Base-by-base conservation (phyloP, 2,113 vertebrate genomes). In the Myxocyprinus asiaticus region DNA sequence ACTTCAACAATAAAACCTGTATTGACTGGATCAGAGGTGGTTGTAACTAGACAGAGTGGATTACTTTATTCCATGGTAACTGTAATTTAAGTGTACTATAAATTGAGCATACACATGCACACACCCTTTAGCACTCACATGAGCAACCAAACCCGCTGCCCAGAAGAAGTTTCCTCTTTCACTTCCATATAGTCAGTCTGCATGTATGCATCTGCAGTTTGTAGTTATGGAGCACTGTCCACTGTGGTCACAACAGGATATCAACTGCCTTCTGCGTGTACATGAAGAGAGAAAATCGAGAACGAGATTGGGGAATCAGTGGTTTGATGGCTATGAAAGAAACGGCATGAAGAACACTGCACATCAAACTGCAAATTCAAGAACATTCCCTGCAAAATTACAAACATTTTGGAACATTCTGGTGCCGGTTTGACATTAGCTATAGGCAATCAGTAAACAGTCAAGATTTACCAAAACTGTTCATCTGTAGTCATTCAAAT, bases 151-250 rank as follows among this genome's bases (percentile, higher is more conserved):
- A 78, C 42, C 64, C 61, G 63, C 79, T 73, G 62, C 47, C 58
- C 66, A 55, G 69, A 77, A 58, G 59, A 82, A 75, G 76, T 87
- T 83, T 85, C 83, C 65, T 83, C 81, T 88, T 88, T 88, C 86
- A 82, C 81, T 88, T 88, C 86, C 84, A 81, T 79, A 63, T 69
- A 81, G 79, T 76, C 78, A 77, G 72, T 56, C 22, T 67, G 66
- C 33, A 12, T 48, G 22, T 47, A 56, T 55, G 66, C 50, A 9
- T 68, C 53, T 74, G 64, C 33, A 42, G 56, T 62, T 56, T 80
- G 22, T 33, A 33, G 22, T 33, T 33, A 33, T 33, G 51, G 56
- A 80, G 65, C 4, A 33, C 63, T 51, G 42, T 63, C 11, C 9
- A 50, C 7, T 80, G 78, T 0, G 82, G 63, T 73, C 53, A n/a